Evolutionary conservation across 2,113 vertebrate species (phyloP).

Genomic region (Perca flavescens): DNA sequence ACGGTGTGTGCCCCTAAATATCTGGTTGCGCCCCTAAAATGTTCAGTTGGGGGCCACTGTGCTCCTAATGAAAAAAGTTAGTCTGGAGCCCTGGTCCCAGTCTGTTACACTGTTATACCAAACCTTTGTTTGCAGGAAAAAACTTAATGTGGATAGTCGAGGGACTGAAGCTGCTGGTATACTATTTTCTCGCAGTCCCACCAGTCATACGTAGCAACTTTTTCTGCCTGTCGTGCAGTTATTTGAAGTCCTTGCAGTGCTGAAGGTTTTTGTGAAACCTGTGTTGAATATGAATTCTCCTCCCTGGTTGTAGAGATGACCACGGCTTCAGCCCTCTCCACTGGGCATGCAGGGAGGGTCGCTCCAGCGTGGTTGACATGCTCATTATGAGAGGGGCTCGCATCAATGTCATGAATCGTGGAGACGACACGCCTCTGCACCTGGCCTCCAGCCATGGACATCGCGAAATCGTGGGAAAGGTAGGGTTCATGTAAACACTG

Average conservation of each 20-base stretch:
- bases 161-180: not conserved
- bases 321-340: constrained; percentile 98
- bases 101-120: not conserved
- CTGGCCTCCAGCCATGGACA: constrained; percentile 96
- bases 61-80: too few relatives aligned
- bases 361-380: constrained; percentile 96
- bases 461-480: constrained; percentile 95
- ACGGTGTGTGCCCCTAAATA: too few relatives aligned
- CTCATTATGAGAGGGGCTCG: constrained; percentile 97
- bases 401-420: constrained; percentile 98
- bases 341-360: constrained; percentile 97
- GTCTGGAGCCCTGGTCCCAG: not conserved
- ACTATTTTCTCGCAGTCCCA: not conserved
- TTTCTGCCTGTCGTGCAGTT: too few relatives aligned
- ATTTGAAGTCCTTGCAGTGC: not conserved
- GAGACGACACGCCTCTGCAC: constrained; percentile 95
- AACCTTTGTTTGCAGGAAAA: not conserved
- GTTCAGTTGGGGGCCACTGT: too few relatives aligned
- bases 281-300: constrained; percentile 8
- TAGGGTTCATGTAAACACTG: constrained; percentile 64
- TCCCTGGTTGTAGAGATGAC: constrained; percentile 88
- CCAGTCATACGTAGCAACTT: too few relatives aligned
- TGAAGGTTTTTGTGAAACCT: constrained; percentile 3
- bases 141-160: not conserved
- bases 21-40: too few relatives aligned